Conservation (phyloP, 2,797 vertebrate species). For the Eidolon dupreanum region DNA sequence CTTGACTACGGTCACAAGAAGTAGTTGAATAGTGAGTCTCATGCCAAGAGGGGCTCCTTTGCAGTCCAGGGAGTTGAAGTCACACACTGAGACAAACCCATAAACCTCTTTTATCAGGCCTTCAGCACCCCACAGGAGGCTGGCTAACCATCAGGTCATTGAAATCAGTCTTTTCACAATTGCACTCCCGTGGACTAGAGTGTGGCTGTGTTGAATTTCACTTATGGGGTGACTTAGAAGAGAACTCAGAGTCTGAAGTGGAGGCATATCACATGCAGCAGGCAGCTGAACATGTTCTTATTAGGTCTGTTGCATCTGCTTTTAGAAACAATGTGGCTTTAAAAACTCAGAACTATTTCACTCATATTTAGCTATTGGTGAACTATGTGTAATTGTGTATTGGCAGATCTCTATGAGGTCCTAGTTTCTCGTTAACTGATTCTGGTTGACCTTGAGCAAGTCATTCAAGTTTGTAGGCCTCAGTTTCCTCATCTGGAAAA, state of each 20-base stretch:
- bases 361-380: background rate
- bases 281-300: background rate
- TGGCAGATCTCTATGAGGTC: background rate
- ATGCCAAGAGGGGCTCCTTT: background rate
- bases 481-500: background rate
- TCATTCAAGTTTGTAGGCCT: background rate
- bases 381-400: background rate
- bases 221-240: background rate
- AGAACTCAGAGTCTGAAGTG: background rate
- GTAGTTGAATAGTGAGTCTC: background rate
- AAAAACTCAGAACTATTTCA: background rate
- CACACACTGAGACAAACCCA: background rate
- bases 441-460: background rate
- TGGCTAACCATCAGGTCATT: accelerated
- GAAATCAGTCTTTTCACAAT: background rate
- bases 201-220: background rate
- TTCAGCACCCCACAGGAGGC: background rate
- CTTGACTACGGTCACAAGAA: background rate
- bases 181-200: background rate
- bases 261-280: background rate
- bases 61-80: background rate
- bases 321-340: background rate
- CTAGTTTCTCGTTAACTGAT: background rate
- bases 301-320: too few relatives aligned
- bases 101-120: background rate